Base-by-base conservation (phyloP, 2,113 vertebrate species). In the Emydocephalus ijimae region DNA sequence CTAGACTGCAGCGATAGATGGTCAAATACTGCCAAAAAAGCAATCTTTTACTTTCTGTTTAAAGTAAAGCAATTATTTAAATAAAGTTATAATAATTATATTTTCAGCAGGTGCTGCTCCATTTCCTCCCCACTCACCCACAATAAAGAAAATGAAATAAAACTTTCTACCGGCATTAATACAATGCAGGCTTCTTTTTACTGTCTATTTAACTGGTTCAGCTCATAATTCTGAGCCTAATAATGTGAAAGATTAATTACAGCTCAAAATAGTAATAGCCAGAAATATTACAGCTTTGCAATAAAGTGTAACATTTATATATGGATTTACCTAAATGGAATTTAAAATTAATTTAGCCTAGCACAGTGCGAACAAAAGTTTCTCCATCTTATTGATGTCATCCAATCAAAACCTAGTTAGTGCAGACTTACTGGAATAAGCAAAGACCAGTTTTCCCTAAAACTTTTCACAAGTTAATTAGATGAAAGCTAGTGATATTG, bases 51-150 rank as follows among this genome's bases (percentile, higher is more conserved):
- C 95, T 95, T 89, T 14, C 91, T 90, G 85, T 93, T 90, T 81
- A 43, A 81, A 81, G 34, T 81, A 81, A 81, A 81, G 74, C 20
- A 81, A 43, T 39, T 81, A 81, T 81, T 93, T 87, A 93, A 93
- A 92, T 87, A 88, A 43, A 91, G 90, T 21, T 39, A 90, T 90
- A 90, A 52, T 59, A 81, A 95, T 96, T 94, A 20, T 74, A 3
- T 92, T 87, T 94, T 11, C 94, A 94, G 94, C 93, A 93, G 95
- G 95, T 92, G 95, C 93, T 94, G 93, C 91, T 94, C 93, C 89
- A 7, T 3, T 94, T 93, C 94, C 26, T 57, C 5, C 89, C 18
- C 43, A 48, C 11, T 48, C 34, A 81, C 48, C 43, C 15, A 55
- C 89, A 93, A 93, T 93, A 89, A 54, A 93, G 93, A 85, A 88